A percentile compares a stretch with the other conserved stretches of the same genome.
Conservation (phyloP, 2,888 invertebrate genomes). For the Drosophila kokeensis region DNA sequence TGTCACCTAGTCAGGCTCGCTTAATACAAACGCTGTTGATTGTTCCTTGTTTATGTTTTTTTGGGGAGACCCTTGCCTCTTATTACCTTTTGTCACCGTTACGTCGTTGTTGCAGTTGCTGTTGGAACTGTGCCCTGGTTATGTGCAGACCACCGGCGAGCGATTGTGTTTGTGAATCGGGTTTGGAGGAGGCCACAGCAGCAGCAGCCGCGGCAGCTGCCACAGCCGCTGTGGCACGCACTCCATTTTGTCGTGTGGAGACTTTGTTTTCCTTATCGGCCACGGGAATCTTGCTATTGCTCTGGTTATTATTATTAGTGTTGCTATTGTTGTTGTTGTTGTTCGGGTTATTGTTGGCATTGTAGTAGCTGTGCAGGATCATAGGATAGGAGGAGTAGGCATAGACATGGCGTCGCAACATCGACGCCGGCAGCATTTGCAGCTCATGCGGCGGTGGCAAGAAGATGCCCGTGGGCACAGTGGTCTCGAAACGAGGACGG, state of each 20-base stretch:
- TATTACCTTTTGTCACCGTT: conserved; percentile 79
- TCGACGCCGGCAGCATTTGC: conserved; percentile 76
- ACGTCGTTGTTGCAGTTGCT: conserved; percentile 77
- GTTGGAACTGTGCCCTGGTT: conserved; percentile 79
- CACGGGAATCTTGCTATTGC: conserved; percentile 22
- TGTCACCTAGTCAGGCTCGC: background rate
- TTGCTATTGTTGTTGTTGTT: conserved; percentile 15
- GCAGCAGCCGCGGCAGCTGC: conserved; percentile 66
- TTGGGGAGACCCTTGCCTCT: conserved; percentile 16
- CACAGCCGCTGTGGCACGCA: conserved; percentile 72
- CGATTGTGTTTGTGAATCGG: conserved; percentile 53
- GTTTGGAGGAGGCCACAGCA: conserved; percentile 38
- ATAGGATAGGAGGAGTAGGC: conserved; percentile 89
- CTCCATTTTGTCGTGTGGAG: conserved; percentile 62
- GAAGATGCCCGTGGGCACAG: conserved; percentile 92
- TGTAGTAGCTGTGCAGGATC: conserved; percentile 74
- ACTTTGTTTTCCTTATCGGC: conserved; percentile 51
- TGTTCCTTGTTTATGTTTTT: background rate
- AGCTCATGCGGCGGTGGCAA: conserved; percentile 90
- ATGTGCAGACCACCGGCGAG: conserved; percentile 72
- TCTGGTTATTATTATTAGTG: conserved; percentile 41
- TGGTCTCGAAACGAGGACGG: conserved; percentile 91
- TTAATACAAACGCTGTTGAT: background rate
- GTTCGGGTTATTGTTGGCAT: conserved; percentile 48
- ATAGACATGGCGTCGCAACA: conserved; percentile 86